Evolutionary conservation across 2,888 invertebrate genomes (phyloP).

Genomic region (Loripinus fragilis): DNA sequence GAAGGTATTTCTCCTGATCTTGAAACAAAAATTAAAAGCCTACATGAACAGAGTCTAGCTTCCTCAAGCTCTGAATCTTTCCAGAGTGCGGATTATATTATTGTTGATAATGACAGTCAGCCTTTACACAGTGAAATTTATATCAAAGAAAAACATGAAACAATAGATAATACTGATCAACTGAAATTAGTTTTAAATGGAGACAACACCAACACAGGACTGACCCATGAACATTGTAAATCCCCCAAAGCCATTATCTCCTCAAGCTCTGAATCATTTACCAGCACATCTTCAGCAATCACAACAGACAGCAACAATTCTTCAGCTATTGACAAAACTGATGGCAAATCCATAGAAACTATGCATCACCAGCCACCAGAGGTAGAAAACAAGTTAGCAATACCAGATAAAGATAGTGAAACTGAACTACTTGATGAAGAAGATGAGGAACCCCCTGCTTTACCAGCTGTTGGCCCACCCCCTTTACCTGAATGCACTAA

Average conservation of each 20-base stretch:
- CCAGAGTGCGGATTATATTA: constrained; percentile 5
- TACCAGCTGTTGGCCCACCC: constrained; percentile 22
- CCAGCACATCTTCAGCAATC: not conserved
- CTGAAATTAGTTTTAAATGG: not conserved
- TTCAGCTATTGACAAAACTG: not conserved
- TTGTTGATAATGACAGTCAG: not conserved
- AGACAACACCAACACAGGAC: not conserved
- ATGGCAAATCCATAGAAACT: not conserved
- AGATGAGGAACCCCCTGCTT: constrained; percentile 33
- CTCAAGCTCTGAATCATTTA: not conserved
- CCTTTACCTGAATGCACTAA: constrained; percentile 19
- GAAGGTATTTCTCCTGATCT: not conserved
- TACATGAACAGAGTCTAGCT: constrained; percentile 23
- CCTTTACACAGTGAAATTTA: not conserved
- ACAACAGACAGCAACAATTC: not conserved
- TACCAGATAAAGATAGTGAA: constrained; percentile 8
- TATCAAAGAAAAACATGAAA: not conserved
- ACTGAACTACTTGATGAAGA: constrained; percentile 11
- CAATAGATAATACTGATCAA: not conserved
- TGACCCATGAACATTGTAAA: not conserved
- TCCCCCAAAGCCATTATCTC: not conserved
- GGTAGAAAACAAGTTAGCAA: too few relatives aligned
- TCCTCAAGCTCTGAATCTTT: constrained; percentile 33
- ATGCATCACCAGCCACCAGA: not conserved
- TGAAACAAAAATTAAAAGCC: constrained; percentile 19